Evolutionary conservation across 2,888 invertebrate genomes (phyloP), one percentile per base, ranked within the genome.

Genomic region (Charanyca ferruginea): DNA sequence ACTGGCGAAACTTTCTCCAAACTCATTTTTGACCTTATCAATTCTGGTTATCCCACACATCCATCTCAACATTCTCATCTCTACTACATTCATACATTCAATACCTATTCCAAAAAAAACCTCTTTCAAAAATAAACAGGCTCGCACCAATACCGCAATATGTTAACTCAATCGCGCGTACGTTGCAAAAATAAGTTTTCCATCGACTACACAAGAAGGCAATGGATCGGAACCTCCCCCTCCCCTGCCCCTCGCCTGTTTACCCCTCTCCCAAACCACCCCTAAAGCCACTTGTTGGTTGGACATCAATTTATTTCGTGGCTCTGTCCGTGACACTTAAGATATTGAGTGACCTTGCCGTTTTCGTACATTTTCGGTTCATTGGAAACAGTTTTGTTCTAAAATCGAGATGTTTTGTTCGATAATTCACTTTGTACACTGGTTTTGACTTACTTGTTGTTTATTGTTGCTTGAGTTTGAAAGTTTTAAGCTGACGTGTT

Each of bases 241-340:
- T 52, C 9, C 42, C 47, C 41, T 8, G 11, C 52, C 35, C n/a
- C 38, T 11, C 38, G 0, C 47, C 25, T 28, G 11, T 44, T 41
- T 18, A 38, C 23, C 16, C 41, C 35, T 20, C 23, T 13, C 20
- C 9, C 22, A n/a, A n/a, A n/a, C n/a, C n/a, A n/a, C 45, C 53
- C 42, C 49, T 48, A 18, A 44, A 66, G 66, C 86, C 85, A 87
- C 88, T 89, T 89, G 89, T 89, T 88, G 87, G 80, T 80, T 63
- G 83, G 81, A 74, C 85, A 80, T 82, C 81, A 80, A 86, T 87
- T 82, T 83, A 81, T 83, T 79, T 77, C 69, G 67, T 49, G 57
- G 51, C 64, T 52, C 63, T 73, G 80, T 61, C 57, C 57, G 38
- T 80, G 80, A 80, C 76, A 76, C 72, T 66, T 73, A 59, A 59